Percentiles rank a stretch among this genome's conserved stretches.
Conservation (phyloP, 1,140 invertebrate genomes). For the Papilio polytes region DNA sequence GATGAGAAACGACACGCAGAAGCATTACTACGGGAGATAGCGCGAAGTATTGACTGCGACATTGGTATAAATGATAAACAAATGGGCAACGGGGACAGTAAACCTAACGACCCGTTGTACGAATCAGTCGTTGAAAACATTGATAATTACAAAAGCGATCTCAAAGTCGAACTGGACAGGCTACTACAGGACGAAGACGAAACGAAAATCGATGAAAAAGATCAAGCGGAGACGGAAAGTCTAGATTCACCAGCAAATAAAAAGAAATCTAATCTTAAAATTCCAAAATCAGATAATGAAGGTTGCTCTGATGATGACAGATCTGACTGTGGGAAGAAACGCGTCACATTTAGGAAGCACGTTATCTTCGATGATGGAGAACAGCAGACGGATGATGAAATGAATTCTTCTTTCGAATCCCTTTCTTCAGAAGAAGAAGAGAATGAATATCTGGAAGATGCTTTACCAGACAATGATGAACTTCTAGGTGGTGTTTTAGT, state of each 20-base stretch:
- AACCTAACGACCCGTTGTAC: conserved; percentile 55
- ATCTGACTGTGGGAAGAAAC: conserved; percentile 73
- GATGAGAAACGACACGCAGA: conserved; percentile 72
- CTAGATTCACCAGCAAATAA: conserved; percentile 55
- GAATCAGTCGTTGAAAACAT: conserved; percentile 57
- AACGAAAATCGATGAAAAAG: conserved; percentile 43
- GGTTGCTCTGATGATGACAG: conserved; percentile 75
- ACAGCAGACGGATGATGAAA: conserved; percentile 75
- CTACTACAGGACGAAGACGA: conserved; percentile 55
- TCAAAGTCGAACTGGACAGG: conserved; percentile 68
- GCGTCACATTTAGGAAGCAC: conserved; percentile 74
- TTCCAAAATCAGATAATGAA: conserved; percentile 71
- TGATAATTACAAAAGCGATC: conserved; percentile 62
- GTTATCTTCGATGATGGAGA: conserved; percentile 78
- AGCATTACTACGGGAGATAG: conserved; percentile 72
- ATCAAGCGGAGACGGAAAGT: conserved; percentile 45
- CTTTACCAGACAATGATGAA: conserved; percentile 65
- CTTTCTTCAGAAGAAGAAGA: conserved; percentile 72
- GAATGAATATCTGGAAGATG: conserved; percentile 69
- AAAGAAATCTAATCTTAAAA: conserved; percentile 77
- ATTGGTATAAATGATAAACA: conserved; percentile 68
- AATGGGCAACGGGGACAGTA: conserved; percentile 73
- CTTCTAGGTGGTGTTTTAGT: conserved; percentile 62
- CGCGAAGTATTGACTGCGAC: conserved; percentile 70
- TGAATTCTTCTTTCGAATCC: conserved; percentile 76